phyloP scores from a whole-genome alignment of 37 sponge, comb jelly and placozoan genomes.

The Lycopodina hypogea region DNA sequence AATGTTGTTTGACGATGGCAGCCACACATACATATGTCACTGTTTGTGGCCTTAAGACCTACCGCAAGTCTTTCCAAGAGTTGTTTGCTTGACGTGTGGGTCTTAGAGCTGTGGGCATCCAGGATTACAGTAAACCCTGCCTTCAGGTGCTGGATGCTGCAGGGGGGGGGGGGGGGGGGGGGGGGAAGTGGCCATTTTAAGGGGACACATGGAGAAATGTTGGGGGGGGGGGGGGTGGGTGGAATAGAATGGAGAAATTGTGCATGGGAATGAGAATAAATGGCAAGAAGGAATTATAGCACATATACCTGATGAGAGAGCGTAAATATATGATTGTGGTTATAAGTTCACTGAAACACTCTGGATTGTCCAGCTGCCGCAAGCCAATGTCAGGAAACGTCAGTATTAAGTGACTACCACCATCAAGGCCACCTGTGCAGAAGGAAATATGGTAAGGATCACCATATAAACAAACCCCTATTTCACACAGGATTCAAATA shows the following conservation, averaged over 20 bases:
- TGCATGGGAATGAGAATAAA: constrained; percentile 8
- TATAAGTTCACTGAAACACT: constrained; percentile 1
- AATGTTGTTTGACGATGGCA: too few species aligned
- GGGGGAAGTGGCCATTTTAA: not conserved
- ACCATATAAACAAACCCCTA: too few species aligned
- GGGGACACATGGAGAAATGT: not conserved
- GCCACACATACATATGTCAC: not conserved
- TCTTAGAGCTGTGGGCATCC: constrained; percentile 30
- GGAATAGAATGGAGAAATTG: not conserved
- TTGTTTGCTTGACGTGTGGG: constrained; percentile 14
- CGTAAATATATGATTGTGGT: constrained; percentile 30
- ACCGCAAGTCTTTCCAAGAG: constrained; percentile 53
- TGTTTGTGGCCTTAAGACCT: not conserved
- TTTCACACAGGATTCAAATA: too few species aligned
- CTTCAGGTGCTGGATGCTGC: constrained; percentile 4
- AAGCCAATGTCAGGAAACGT: constrained; percentile 24
- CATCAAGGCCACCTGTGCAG: constrained; percentile 25
- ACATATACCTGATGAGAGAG: constrained; percentile 28
- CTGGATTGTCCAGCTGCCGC: constrained; percentile 5
- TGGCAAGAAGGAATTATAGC: not conserved
- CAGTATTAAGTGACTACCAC: constrained; percentile 18
- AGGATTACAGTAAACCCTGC: constrained; percentile 36
- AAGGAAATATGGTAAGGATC: not conserved
- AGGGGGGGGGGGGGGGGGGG: not conserved
- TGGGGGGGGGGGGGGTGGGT: constrained; percentile 2